Evolutionary conservation across 2,888 invertebrate genomes (phyloP).

Genomic region (Drosophila paramelanica): DNA sequence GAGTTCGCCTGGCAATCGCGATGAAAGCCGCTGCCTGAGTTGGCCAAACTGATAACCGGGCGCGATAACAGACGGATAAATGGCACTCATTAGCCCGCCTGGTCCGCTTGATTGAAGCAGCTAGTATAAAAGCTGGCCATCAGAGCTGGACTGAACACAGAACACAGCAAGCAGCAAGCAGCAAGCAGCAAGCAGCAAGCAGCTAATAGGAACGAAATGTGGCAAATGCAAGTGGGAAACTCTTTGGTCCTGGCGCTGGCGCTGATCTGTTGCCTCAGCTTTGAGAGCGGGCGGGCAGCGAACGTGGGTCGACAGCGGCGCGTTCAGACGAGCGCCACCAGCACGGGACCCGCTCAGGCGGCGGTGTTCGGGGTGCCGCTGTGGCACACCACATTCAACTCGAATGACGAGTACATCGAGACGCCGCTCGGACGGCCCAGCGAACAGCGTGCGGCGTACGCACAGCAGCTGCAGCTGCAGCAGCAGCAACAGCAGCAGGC

Average conservation of each 20-base stretch:
- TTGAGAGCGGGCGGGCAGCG: slow-evolving; percentile 15
- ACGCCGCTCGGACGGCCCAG: slow-evolving; percentile 5
- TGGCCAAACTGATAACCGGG: slow-evolving; percentile 54
- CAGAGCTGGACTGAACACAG: slow-evolving; percentile 14
- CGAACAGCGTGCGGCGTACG: not conserved
- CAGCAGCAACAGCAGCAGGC: slow-evolving; percentile 3
- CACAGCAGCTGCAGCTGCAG: not conserved
- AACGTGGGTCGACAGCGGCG: slow-evolving; percentile 33
- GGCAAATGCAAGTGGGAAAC: slow-evolving; percentile 10
- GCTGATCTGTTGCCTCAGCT: slow-evolving; percentile 12
- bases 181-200: not conserved
- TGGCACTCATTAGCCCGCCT: slow-evolving; percentile 59
- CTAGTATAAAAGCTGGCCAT: slow-evolving; percentile 35
- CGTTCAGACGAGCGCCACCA: slow-evolving; percentile 29
- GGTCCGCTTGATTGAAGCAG: not conserved
- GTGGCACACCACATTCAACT: slow-evolving; percentile 26
- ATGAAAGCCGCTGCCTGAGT: slow-evolving; percentile 57
- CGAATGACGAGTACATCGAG: slow-evolving; percentile 42
- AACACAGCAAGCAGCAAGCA: slow-evolving; percentile 10
- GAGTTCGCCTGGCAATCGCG: slow-evolving; percentile 60
- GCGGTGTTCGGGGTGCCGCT: slow-evolving; percentile 22
- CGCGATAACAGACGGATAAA: slow-evolving; percentile 62
- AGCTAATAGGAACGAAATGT: slow-evolving; percentile 2
- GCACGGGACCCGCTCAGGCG: slow-evolving; percentile 11
- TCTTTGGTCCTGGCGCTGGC: slow-evolving; percentile 14